Base-by-base conservation (phyloP, 2,888 invertebrate genomes). In the Laspeyria flexula region DNA sequence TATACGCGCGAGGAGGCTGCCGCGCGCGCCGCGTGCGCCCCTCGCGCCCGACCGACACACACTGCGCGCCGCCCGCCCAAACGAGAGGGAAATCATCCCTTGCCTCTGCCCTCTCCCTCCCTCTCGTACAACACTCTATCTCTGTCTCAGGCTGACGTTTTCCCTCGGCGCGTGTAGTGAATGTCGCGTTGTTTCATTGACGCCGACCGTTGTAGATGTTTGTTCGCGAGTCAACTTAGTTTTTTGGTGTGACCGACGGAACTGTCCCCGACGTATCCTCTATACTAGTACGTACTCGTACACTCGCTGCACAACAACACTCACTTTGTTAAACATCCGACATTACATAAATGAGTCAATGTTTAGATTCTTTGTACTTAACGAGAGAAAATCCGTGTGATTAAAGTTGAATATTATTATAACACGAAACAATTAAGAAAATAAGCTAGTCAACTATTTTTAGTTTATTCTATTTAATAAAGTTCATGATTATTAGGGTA, bases 61-160 rank as follows among this genome's bases (percentile, higher is more conserved):
- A 86, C 86, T 86, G 82, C 67, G 76, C 75, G 73, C 65, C 75
- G 66, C 71, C 74, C 79, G 75, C 77, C 81, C 85, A 78, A 86
- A 83, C 85, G 88, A 89, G 86, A 90, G 89, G 85, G 89, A 90
- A 90, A 90, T 74, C 82, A 75, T 73, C 84, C 85, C 86, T 79
- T 60, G 59, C 34, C 42, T 45, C 45, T 13, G 37, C 63, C 55
- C n/a, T 80, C 82, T 60, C 72, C 54, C 42, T 77, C 73, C 5
- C 56, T 40, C 75, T 72, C 53, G 52, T 49, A 60, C 55, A 34
- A 34, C 55, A 64, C 58, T 2, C 9, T 73, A 60, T 60, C 10
- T 60, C 64, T 59, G 54, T 85, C 76, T 75, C 84, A 33, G 49
- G 54, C 15, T 64, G 70, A 71, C 73, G n/a, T n/a, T n/a, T 78